phyloP scores from a whole-genome alignment of 2,888 invertebrate genomes.

The Philonicus albiceps region DNA sequence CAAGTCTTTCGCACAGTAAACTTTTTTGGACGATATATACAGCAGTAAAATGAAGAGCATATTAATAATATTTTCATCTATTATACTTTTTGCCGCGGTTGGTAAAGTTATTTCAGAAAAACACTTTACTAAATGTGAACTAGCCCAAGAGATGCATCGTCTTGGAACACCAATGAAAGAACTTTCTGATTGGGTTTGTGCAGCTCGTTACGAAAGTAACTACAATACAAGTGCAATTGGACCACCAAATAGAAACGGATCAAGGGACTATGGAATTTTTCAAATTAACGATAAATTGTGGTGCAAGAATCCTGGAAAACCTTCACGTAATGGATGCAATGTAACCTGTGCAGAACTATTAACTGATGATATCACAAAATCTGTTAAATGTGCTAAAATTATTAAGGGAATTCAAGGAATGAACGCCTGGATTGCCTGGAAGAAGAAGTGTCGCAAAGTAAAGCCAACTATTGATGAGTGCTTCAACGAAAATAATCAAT shows the following conservation, averaged over 20 bases:
- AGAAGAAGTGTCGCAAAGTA: conserved; percentile 3
- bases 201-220: background rate
- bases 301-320: background rate
- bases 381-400: background rate
- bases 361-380: background rate
- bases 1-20: background rate
- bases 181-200: background rate
- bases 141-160: background rate
- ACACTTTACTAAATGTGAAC: background rate
- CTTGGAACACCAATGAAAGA: background rate
- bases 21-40: background rate
- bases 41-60: background rate
- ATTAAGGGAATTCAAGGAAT: background rate
- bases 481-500: background rate
- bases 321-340: background rate
- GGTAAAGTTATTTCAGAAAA: background rate
- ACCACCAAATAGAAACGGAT: background rate
- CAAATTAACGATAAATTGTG: background rate
- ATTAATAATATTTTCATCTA: background rate
- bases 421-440: conserved; percentile 7
- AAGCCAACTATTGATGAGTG: background rate
- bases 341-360: background rate
- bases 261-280: background rate
- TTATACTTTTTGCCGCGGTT: background rate
- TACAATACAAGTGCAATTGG: background rate